A percentile compares a stretch with the other conserved stretches of the same genome.
phyloP scores from a whole-genome alignment of 2,888 invertebrate species.

The Cephus sareptanus region DNA sequence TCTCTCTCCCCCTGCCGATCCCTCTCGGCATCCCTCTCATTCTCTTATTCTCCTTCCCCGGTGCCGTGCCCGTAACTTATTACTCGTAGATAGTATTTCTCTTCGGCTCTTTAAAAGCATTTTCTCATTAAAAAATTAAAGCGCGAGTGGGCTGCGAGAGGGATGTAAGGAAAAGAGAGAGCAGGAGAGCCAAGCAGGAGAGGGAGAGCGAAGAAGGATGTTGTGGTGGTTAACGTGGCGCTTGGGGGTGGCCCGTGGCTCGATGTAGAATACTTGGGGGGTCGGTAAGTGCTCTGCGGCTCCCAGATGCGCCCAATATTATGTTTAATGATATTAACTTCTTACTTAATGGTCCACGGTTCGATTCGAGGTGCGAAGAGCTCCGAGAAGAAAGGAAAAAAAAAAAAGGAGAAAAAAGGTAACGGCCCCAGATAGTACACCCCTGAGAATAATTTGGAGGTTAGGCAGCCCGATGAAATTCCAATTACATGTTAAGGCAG shows the following conservation, averaged over 20 bases:
- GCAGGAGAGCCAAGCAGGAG: slow-evolving; percentile 21
- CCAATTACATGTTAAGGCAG: slow-evolving; percentile 16
- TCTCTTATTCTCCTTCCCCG: not conserved
- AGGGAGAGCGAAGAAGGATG: slow-evolving; percentile 31
- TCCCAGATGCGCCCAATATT: slow-evolving; percentile 67
- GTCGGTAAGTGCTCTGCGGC: slow-evolving; percentile 64
- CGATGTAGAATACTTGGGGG: slow-evolving; percentile 29
- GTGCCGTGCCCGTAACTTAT: slow-evolving; percentile 56
- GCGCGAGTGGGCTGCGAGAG: slow-evolving; percentile 37
- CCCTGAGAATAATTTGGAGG: slow-evolving; percentile 54
- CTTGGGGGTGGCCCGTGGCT: slow-evolving; percentile 25
- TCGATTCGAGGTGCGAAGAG: slow-evolving; percentile 64
- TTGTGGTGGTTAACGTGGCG: slow-evolving; percentile 17
- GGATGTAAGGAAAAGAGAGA: slow-evolving; percentile 20
- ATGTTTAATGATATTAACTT: slow-evolving; percentile 67
- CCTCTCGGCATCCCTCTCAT: not conserved
- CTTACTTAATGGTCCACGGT: slow-evolving; percentile 66
- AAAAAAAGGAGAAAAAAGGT: slow-evolving; percentile 30
- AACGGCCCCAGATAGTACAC: slow-evolving; percentile 33
- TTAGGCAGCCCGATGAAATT: slow-evolving; percentile 22
- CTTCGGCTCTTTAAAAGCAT: slow-evolving; percentile 72
- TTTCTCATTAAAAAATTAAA: slow-evolving; percentile 74
- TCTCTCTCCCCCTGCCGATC: too few relatives aligned
- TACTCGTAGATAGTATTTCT: slow-evolving; percentile 64
- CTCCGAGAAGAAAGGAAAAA: slow-evolving; percentile 9